phyloP scores from a whole-genome alignment of 2,888 invertebrate species.

The Drosophila prostipennis region DNA sequence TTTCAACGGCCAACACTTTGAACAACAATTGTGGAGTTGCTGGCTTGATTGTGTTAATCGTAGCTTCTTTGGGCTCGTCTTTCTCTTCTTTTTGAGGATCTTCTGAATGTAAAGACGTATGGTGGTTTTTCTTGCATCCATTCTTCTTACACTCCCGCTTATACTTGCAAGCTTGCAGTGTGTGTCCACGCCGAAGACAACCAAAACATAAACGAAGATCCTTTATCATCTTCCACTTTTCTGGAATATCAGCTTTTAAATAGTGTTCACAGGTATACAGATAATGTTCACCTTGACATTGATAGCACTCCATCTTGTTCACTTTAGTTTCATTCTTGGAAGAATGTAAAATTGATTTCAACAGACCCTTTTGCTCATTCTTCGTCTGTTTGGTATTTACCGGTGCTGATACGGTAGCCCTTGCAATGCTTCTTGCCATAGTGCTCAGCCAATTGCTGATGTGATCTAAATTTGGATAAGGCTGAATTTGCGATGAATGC shows the following conservation, averaged over 20 bases:
- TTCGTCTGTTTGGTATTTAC: not conserved
- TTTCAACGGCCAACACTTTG: too few species aligned
- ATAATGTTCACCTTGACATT: not conserved
- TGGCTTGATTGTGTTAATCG: not conserved
- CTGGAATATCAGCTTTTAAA: too few species aligned
- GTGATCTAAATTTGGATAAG: not conserved
- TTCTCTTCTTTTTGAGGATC: not conserved
- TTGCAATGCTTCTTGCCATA: not conserved
- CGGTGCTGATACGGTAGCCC: not conserved
- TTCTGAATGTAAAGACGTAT: not conserved
- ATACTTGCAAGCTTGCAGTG: not conserved
- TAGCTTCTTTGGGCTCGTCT: not conserved
- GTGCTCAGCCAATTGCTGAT: too few species aligned
- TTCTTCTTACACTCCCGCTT: not conserved
- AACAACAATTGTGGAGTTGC: not conserved
- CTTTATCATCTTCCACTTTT: too few species aligned
- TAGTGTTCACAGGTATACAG: not conserved
- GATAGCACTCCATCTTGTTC: not conserved
- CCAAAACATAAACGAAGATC: not conserved
- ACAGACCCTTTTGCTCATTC: not conserved
- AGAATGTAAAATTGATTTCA: not conserved
- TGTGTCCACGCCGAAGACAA: not conserved
- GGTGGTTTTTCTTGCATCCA: conserved; percentile 2
- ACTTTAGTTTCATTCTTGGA: not conserved
- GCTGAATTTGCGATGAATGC: not conserved